Conservation (phyloP, 2,797 vertebrate species). For the Acanthopagrus latus region DNA sequence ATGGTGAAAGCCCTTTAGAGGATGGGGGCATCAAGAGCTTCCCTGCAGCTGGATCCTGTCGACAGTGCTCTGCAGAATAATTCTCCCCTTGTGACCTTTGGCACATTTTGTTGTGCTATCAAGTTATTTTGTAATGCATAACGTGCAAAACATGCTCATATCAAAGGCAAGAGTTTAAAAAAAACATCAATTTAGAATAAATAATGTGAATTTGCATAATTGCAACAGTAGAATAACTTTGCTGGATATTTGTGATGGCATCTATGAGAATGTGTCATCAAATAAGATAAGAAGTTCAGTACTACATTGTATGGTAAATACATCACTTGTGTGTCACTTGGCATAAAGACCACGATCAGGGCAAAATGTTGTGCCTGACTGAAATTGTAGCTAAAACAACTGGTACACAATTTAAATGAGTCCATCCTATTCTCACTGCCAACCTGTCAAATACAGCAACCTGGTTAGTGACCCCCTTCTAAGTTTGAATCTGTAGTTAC, state of each 20-base stretch:
- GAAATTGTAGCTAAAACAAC: neutral
- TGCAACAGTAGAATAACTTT: neutral
- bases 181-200: neutral
- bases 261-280: neutral
- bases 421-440: too few relatives aligned
- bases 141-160: constrained; percentile 17
- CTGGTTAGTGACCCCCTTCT: too few relatives aligned
- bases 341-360: neutral
- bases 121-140: constrained; percentile 46
- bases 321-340: too few relatives aligned
- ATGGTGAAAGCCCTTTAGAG: constrained; percentile 60
- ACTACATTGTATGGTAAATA: neutral
- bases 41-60: constrained; percentile 93
- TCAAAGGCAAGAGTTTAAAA: neutral
- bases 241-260: neutral
- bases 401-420: too few relatives aligned
- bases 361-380: neutral
- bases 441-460: too few relatives aligned
- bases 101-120: constrained; percentile 56
- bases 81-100: constrained; percentile 67
- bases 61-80: constrained; percentile 56
- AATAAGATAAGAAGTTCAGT: neutral
- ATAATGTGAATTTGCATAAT: neutral
- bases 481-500: too few relatives aligned
- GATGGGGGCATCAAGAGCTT: constrained; percentile 88